These are phyloP conservation scores for Anodontia alba DNA, from an alignment of 2,888 invertebrate genomes.

Conservation along the genomic window DNA sequence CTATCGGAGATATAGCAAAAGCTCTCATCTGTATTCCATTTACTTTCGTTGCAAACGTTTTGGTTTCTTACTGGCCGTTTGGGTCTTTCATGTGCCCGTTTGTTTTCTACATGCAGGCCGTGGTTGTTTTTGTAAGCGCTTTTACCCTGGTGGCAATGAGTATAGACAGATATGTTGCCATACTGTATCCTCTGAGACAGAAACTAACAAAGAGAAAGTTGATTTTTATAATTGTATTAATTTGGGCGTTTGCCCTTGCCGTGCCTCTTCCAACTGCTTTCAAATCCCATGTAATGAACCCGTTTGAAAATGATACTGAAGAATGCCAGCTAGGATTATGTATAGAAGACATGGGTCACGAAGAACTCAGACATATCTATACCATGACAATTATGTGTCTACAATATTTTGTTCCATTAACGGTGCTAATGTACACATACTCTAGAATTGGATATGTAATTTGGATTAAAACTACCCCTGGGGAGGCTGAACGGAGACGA, in stretches of 20 bases:
- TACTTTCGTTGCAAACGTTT: conserved; percentile 90
- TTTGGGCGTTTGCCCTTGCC: conserved; percentile 91
- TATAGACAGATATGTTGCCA: conserved; percentile 95
- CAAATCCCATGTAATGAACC: conserved; percentile 86
- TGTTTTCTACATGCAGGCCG: conserved; percentile 91
- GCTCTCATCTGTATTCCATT: conserved; percentile 85
- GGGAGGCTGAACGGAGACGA: conserved; percentile 93
- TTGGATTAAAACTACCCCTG: conserved; percentile 94
- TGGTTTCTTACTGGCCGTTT: conserved; percentile 95
- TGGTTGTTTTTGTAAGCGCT: conserved; percentile 90
- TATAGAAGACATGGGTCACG: conserved; percentile 64
- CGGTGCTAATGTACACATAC: conserved; percentile 93
- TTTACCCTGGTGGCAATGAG: conserved; percentile 97
- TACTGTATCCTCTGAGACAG: conserved; percentile 94
- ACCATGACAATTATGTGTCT: conserved; percentile 91
- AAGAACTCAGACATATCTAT: conserved; percentile 87
- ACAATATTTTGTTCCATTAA: conserved; percentile 93
- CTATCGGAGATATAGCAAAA: conserved; percentile 85
- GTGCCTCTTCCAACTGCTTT: conserved; percentile 93
- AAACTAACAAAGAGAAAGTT: conserved; percentile 91
- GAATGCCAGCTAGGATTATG: conserved; percentile 65
- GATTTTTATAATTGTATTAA: conserved; percentile 89
- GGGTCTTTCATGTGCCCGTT: conserved; percentile 92
- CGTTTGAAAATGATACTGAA: conserved; percentile 49
- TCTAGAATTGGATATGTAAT: conserved; percentile 93